phyloP scores from a whole-genome alignment of 1,140 invertebrate genomes.

The Odontomachus brunneus region DNA sequence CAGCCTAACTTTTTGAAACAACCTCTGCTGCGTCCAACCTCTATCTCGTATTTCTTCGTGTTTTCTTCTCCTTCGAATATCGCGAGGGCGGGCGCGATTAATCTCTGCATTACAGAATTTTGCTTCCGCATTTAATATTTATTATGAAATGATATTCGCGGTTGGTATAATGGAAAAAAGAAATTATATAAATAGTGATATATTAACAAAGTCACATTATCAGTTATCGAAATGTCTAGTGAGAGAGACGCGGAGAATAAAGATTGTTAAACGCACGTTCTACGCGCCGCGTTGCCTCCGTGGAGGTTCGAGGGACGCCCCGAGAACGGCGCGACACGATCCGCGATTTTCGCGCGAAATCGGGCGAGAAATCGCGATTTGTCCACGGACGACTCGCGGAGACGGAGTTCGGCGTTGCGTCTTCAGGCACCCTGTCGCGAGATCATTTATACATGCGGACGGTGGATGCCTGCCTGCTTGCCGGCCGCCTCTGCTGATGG shows the following conservation, averaged over 20 bases:
- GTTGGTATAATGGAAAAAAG: no score
- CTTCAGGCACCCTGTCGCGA: conserved; percentile 72
- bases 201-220: no score
- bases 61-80: background rate
- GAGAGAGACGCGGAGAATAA: no score
- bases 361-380: conserved; percentile 49
- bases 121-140: no score
- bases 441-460: conserved; percentile 79
- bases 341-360: conserved; percentile 20
- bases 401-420: conserved; percentile 75
- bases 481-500: conserved; percentile 79
- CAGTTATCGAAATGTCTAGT: no score
- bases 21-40: conserved; percentile 40
- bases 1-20: conserved; percentile 6
- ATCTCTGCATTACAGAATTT: no score
- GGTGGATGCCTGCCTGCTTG: conserved; percentile 73
- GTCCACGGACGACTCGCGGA: conserved; percentile 26
- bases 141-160: no score
- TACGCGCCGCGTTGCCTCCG: no score
- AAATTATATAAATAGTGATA: background rate
- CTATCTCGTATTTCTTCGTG: conserved; percentile 1
- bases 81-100: no score
- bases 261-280: background rate
- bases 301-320: background rate
- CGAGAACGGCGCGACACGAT: background rate